phyloP scores from a whole-genome alignment of 2,888 invertebrate species.

The Nudaria mundana region DNA sequence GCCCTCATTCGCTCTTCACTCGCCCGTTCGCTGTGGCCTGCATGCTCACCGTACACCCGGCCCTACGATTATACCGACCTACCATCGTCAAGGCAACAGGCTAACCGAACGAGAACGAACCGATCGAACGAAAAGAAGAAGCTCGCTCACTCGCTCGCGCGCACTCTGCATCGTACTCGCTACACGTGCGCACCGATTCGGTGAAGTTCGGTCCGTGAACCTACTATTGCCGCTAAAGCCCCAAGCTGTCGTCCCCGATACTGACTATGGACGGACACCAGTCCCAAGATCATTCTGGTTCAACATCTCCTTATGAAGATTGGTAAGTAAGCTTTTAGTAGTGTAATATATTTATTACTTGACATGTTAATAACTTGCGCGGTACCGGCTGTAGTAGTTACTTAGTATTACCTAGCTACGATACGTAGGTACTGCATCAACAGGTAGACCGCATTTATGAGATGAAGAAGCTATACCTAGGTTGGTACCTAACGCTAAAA shows the following conservation, averaged over 20 bases:
- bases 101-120: constrained; percentile 22
- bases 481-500: too few relatives aligned
- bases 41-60: neutral
- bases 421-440: too few relatives aligned
- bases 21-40: constrained; percentile 14
- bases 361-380: too few relatives aligned
- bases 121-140: constrained; percentile 14
- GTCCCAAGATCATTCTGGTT: constrained; percentile 64
- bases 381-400: too few relatives aligned
- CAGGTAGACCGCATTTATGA: too few relatives aligned
- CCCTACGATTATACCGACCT: neutral
- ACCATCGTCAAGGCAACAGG: constrained; percentile 15
- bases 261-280: constrained; percentile 62
- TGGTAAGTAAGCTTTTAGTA: constrained; percentile 45
- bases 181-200: constrained; percentile 51
- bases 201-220: constrained; percentile 51
- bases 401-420: too few relatives aligned
- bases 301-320: constrained; percentile 63
- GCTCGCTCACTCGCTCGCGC: constrained; percentile 18
- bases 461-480: too few relatives aligned
- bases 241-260: constrained; percentile 31
- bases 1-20: constrained; percentile 30
- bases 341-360: too few relatives aligned
- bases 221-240: constrained; percentile 36
- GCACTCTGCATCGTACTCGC: constrained; percentile 45